These are phyloP conservation scores for Calidris pugnax DNA, from an alignment of 2,113 vertebrate genomes.

Conservation along the genomic window DNA sequence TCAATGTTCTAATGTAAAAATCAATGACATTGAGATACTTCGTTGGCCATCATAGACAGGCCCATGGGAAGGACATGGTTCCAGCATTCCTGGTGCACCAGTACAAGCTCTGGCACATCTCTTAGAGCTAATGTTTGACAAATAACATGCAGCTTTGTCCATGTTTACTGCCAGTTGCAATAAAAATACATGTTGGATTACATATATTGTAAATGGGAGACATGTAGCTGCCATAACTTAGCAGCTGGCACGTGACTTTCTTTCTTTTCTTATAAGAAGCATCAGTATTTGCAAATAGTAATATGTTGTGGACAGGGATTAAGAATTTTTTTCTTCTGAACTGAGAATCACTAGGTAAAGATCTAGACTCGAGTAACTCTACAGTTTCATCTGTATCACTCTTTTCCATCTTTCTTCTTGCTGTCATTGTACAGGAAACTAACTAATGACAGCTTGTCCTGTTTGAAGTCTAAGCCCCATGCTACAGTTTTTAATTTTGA, in stretches of 20 bases:
- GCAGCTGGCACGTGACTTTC: not conserved
- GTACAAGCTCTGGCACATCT: not conserved
- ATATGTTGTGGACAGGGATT: not conserved
- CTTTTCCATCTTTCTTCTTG: not conserved
- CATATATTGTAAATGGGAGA: not conserved
- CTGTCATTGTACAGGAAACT: not conserved
- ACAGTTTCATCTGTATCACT: not conserved
- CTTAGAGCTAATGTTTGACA: not conserved
- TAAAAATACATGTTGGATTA: not conserved
- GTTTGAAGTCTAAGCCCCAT: not conserved
- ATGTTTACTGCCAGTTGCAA: not conserved
- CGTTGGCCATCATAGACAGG: not conserved
- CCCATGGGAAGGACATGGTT: not conserved
- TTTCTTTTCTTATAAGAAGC: not conserved
- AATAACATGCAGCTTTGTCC: not conserved
- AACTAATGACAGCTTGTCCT: not conserved
- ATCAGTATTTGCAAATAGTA: not conserved
- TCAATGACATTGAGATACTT: not conserved
- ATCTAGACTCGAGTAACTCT: not conserved
- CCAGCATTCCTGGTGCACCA: not conserved
- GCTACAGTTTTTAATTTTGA: not conserved
- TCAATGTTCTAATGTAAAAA: not conserved
- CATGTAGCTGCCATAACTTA: not conserved
- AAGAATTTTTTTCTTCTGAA: no score
- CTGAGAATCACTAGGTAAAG: not conserved